Percentiles rank a stretch among this genome's conserved stretches.
These are phyloP conservation scores for Lasioglossum zephyrum DNA, from an alignment of 2,888 invertebrate species.

Conservation along the genomic window DNA sequence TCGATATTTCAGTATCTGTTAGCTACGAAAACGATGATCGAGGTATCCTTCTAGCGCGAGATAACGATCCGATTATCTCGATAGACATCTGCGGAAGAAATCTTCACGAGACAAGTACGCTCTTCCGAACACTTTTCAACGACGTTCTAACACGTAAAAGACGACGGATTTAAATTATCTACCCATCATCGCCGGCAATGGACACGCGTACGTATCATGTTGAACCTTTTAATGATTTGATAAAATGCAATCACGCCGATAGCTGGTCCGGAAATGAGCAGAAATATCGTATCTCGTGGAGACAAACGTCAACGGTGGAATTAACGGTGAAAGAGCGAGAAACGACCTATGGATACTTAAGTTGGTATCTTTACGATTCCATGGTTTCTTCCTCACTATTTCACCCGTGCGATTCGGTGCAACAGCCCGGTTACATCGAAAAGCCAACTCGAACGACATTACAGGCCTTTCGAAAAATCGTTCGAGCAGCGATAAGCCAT, in stretches of 20 bases:
- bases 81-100: not conserved
- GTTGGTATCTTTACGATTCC: constrained; percentile 39
- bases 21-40: not conserved
- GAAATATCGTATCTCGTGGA: not conserved
- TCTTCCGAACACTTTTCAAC: not conserved
- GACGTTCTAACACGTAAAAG: not conserved
- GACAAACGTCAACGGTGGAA: constrained; percentile 47
- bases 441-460: not conserved
- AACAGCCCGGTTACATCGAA: constrained; percentile 24
- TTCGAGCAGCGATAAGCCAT: not conserved
- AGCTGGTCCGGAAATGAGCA: constrained; percentile 17
- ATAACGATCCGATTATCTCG: constrained; percentile 1
- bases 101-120: not conserved
- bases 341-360: constrained; percentile 39
- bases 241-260: constrained; percentile 4
- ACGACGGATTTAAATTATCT: not conserved
- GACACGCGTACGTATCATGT: not conserved
- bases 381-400: constrained; percentile 29
- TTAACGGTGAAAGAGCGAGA: constrained; percentile 33
- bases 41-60: not conserved
- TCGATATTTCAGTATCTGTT: not conserved
- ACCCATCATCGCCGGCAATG: not conserved
- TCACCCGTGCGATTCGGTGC: constrained; percentile 49
- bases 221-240: constrained; percentile 17
- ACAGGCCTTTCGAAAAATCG: not conserved